phyloP scores from a whole-genome alignment of 2,113 vertebrate species.

The Neomonachus schauinslandi region DNA sequence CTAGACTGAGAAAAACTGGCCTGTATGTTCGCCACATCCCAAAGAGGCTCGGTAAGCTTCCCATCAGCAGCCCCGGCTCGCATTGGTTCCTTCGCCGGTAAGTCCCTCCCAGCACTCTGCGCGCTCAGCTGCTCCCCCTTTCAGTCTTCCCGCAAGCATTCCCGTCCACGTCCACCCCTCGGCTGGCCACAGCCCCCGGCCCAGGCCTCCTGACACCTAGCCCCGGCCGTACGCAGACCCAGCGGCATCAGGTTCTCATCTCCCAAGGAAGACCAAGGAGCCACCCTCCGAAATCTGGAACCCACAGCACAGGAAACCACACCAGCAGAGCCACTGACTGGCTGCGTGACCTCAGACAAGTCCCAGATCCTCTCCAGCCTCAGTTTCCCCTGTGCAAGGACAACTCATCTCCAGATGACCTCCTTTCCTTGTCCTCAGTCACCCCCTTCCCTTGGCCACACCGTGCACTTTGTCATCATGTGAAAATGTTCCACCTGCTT shows the following conservation, averaged over 20 bases:
- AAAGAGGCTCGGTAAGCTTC: rapidly evolving
- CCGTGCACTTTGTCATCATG: neutral
- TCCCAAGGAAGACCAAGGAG: neutral
- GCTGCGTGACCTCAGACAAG: neutral
- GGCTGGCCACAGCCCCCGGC: neutral
- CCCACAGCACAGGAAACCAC: neutral
- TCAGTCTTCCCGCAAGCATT: neutral
- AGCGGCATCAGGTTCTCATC: neutral
- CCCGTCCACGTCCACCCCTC: rapidly evolving
- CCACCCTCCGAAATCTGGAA: neutral
- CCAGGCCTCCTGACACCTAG: neutral
- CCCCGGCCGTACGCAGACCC: neutral
- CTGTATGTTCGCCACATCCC: neutral
- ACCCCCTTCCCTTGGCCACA: neutral
- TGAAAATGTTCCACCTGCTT: neutral
- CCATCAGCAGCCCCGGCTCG: neutral
- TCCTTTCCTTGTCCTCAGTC: neutral
- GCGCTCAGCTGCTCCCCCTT: neutral
- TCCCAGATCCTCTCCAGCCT: neutral
- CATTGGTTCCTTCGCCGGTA: neutral
- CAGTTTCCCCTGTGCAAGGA: neutral
- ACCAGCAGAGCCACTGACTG: neutral
- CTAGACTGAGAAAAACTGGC: neutral
- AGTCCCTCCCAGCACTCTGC: neutral
- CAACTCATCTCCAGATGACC: neutral